phyloP scores from a whole-genome alignment of 2,888 invertebrate species.

The Eueremaeus valkanovi region DNA sequence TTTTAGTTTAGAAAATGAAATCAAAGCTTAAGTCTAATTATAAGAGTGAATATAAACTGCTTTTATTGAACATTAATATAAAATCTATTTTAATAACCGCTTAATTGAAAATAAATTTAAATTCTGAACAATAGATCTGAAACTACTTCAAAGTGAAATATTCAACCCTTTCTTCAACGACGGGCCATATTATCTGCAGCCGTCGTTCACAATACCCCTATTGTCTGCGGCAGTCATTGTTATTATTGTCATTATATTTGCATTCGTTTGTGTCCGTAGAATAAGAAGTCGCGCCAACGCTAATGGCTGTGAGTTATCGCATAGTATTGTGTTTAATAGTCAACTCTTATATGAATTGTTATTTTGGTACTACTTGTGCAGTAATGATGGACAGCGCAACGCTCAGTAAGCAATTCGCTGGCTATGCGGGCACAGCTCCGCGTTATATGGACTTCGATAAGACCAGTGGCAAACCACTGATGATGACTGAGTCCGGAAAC shows the following conservation, averaged over 20 bases:
- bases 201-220: constrained; percentile 37
- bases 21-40: too few species aligned
- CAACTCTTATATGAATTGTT: too few species aligned
- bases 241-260: constrained; percentile 44
- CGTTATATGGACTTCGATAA: constrained; percentile 47
- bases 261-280: constrained; percentile 45
- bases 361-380: background rate
- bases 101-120: too few species aligned
- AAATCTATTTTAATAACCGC: too few species aligned
- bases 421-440: constrained; percentile 42
- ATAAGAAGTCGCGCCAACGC: constrained; percentile 39
- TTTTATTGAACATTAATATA: too few species aligned
- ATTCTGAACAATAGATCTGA: background rate
- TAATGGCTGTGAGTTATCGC: background rate
- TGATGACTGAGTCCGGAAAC: constrained; percentile 36
- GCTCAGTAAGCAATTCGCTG: constrained; percentile 38
- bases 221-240: constrained; percentile 39
- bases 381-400: constrained; percentile 37
- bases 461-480: constrained; percentile 41
- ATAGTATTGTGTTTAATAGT: background rate
- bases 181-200: constrained; percentile 25
- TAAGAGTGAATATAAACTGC: too few species aligned
- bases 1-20: too few species aligned
- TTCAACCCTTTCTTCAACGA: constrained; percentile 12
- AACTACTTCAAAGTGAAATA: constrained; percentile 2